These are phyloP conservation scores for Tetranychus cinnabarinus DNA, from an alignment of 1,140 invertebrate genomes.

Conservation along the genomic window DNA sequence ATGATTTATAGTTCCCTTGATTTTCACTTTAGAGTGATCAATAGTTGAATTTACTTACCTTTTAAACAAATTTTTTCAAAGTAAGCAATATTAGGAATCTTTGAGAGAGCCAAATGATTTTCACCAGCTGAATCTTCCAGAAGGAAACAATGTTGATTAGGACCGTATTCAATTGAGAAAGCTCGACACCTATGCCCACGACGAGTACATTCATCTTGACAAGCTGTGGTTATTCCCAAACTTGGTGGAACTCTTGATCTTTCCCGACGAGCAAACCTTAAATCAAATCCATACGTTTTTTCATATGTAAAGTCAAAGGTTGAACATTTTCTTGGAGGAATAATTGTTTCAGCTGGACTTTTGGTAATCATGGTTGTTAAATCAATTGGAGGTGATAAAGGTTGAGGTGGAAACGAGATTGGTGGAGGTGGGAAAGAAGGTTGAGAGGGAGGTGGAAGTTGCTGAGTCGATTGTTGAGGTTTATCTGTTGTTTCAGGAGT, in stretches of 20 bases:
- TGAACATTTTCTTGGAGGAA: constrained; percentile 3
- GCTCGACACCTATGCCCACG: constrained; percentile 22
- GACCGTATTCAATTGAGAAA: constrained; percentile 22
- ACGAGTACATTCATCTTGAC: constrained; percentile 23
- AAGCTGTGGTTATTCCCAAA: constrained; percentile 22
- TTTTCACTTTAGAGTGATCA: background rate
- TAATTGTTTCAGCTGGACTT: background rate
- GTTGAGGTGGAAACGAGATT: background rate
- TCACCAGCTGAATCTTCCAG: constrained; percentile 21
- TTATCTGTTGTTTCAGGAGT: background rate
- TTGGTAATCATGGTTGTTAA: background rate
- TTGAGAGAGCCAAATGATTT: constrained; percentile 19
- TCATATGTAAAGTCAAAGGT: constrained; percentile 20
- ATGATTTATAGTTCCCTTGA: too few species aligned
- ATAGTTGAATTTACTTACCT: background rate
- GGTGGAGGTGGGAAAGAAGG: background rate
- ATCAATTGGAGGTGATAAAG: background rate
- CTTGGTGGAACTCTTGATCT: constrained; percentile 16
- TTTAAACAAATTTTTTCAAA: constrained; percentile 28
- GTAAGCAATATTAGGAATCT: constrained; percentile 22
- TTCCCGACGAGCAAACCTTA: constrained; percentile 16
- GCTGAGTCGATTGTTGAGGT: background rate
- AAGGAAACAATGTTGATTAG: constrained; percentile 22
- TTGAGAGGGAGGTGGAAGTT: background rate
- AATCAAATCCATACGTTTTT: constrained; percentile 21